phyloP scores from a whole-genome alignment of 2,113 vertebrate species.

The Nibea albiflora region DNA sequence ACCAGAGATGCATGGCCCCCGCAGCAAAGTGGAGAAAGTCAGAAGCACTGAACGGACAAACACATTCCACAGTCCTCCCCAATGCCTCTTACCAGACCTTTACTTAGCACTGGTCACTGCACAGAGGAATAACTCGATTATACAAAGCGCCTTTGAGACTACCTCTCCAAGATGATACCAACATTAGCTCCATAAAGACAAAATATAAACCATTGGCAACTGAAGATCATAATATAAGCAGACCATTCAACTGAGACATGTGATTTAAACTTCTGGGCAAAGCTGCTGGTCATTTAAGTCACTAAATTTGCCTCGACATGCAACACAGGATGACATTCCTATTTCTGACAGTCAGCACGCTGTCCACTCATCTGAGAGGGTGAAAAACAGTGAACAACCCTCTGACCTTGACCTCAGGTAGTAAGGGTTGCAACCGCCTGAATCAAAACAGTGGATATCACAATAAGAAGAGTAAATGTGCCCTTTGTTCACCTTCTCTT shows the following conservation, averaged over 20 bases:
- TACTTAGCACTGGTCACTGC: constrained; percentile 65
- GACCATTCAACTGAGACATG: constrained; percentile 5
- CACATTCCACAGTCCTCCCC: constrained; percentile 51
- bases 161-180: constrained; percentile 10
- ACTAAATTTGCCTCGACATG: background rate
- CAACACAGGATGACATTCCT: background rate
- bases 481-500: background rate
- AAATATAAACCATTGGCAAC: background rate
- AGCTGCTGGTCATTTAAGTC: background rate
- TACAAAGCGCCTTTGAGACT: constrained; percentile 9
- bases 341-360: background rate
- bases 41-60: constrained; percentile 58
- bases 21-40: constrained; percentile 45
- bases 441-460: background rate
- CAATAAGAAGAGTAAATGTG: background rate
- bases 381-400: background rate
- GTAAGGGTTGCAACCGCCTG: background rate
- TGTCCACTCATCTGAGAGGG: background rate
- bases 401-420: background rate
- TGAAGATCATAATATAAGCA: background rate
- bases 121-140: constrained; percentile 59
- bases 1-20: constrained; percentile 32
- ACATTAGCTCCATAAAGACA: constrained; percentile 4
- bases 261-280: background rate
- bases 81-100: constrained; percentile 54